phyloP scores from a whole-genome alignment of 2,797 vertebrate species.

The Cyclura pinguis region DNA sequence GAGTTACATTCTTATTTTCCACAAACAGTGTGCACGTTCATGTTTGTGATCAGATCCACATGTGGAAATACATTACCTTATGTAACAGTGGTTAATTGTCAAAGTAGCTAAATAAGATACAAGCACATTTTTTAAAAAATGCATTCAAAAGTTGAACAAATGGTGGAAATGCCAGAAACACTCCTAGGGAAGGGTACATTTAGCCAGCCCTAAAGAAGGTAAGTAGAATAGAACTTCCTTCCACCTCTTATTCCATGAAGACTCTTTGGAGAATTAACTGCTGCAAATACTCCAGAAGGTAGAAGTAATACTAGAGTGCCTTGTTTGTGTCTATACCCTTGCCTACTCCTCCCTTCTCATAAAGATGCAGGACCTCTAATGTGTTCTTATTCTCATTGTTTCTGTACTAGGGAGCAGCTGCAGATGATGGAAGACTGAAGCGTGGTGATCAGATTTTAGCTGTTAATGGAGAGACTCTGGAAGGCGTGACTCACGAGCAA shows the following conservation, averaged over 20 bases:
- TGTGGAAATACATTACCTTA: not conserved
- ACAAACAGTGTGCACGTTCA: too few species aligned
- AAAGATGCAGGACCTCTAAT: conserved; percentile 1
- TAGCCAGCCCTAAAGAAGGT: not conserved
- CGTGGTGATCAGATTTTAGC: conserved; percentile 93
- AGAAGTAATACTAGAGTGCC: not conserved
- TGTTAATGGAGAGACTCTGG: conserved; percentile 90
- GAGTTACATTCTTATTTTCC: not conserved
- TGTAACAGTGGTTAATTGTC: not conserved
- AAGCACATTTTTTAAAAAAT: not conserved
- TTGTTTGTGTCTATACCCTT: not conserved
- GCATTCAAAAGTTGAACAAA: not conserved
- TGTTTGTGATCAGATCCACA: not conserved
- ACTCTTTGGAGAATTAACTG: not conserved
- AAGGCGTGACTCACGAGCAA: conserved; percentile 91
- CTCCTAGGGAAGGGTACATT: not conserved
- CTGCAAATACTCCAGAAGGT: not conserved
- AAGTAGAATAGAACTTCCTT: not conserved
- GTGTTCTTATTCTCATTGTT: conserved; percentile 42
- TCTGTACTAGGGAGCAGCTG: conserved; percentile 87
- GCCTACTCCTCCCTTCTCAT: not conserved
- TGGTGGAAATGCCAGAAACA: not conserved
- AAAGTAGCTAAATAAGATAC: not conserved
- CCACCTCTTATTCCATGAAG: not conserved
- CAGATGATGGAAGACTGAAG: conserved; percentile 88